These are phyloP conservation scores for Trematocara nigrifrons DNA, from an alignment of 2,113 vertebrate genomes.

Conservation along the genomic window DNA sequence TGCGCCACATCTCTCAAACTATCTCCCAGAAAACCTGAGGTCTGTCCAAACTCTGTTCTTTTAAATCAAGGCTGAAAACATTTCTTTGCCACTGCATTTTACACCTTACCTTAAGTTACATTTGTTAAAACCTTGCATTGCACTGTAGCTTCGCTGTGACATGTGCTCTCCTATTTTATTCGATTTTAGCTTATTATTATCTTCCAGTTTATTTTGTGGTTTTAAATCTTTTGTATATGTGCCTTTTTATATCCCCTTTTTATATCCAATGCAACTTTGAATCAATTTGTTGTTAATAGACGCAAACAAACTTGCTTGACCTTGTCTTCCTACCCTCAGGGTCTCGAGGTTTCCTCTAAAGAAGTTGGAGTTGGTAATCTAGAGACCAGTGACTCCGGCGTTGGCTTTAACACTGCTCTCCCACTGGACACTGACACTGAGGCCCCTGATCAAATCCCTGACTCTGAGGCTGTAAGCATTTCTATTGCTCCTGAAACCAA, in stretches of 20 bases:
- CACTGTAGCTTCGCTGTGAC: background rate
- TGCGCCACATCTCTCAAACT: background rate
- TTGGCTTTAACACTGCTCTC: conserved; percentile 75
- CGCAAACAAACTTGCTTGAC: background rate
- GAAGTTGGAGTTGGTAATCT: conserved; percentile 69
- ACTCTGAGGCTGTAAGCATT: conserved; percentile 61
- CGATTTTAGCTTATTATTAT: background rate
- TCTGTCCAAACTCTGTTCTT: conserved; percentile 22
- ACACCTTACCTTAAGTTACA: background rate
- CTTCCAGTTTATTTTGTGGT: background rate
- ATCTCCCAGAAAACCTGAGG: conserved; percentile 53
- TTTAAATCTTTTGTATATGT: background rate
- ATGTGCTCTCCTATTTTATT: conserved; percentile 10
- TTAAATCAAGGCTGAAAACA: conserved; percentile 10
- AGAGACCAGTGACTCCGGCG: conserved; percentile 77
- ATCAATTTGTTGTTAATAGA: background rate
- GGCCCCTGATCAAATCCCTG: conserved; percentile 51
- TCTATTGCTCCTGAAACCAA: conserved; percentile 54
- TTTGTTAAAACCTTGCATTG: conserved; percentile 19
- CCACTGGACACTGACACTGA: conserved; percentile 78
- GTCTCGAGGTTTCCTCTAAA: conserved; percentile 76
- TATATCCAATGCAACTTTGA: background rate
- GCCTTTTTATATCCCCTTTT: background rate
- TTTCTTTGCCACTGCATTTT: conserved; percentile 28
- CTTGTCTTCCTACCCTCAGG: conserved; percentile 48